Base-by-base conservation (phyloP, 2,797 vertebrate genomes). In the Eulemur mongoz region DNA sequence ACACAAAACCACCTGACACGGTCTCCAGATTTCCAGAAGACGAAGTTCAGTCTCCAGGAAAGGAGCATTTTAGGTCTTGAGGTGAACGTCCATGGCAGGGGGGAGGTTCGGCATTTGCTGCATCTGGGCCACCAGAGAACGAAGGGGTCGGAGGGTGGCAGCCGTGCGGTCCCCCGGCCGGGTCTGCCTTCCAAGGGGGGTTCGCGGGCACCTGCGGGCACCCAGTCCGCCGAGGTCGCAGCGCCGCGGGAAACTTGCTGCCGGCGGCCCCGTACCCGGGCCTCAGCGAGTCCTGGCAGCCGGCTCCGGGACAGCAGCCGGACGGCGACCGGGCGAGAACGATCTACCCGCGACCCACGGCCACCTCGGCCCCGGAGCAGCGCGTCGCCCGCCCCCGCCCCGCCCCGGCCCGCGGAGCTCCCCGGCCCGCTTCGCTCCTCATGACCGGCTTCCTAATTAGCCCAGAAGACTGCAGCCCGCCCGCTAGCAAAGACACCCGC, bases 341-440 rank as follows among this genome's bases (percentile, higher is more conserved):
- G 98, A 98, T 98, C 97, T 97, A 99, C 97, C 96, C 76, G 98
- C 98, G 98, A 98, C 98, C 98, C 98, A 97, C 98, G 98, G 98
- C 98, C 98, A 98, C 97, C 98, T 97, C 30, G 45, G 78, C 20
- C 69, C 65, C n/a, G 6, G 43, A 61, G 72, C 89, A 14, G 94
- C 23, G 61, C 61, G 78, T 86, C 3, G 67, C 79, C 85, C n/a
- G 73, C 35, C 20, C 88, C 70, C 35, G 52, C 48, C 67, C 45
- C 85, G 52, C 59, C 82, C 38, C 57, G 40, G 82, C 82, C 76
- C 1, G 48, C 73, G 15, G 76, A 59, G 40, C 94, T 6, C 65
- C 84, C n/a, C 1, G 25, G 63, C 50, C 69, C 63, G 32, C 82
- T 52, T 75, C 7, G 79, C 89, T 6, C 52, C 76, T 95, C 97